Evolutionary conservation across 2,113 vertebrate species (phyloP), one percentile per base, ranked within the genome.

Genomic region (Poeciliopsis turrubarensis): DNA sequence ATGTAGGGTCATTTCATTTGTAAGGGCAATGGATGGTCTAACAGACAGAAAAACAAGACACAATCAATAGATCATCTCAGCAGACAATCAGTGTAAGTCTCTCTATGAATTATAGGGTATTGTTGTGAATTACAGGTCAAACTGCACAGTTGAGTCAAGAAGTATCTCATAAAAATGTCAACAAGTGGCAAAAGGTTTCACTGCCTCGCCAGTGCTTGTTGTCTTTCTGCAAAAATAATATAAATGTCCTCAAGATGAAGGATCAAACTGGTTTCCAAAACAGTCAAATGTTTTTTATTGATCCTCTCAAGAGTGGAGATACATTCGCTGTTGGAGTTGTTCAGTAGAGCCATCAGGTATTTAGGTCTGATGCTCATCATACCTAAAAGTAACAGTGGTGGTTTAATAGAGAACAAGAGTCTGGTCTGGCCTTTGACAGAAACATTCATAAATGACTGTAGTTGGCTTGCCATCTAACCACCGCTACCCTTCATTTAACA

Each of bases 371-470:
- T 15, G 57, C 44, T 25, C 68, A 68, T 74, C 63, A 31, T 44
- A n/a, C 70, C 72, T 39, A 67, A 71, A 27, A 76, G 77, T 65
- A 87, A 78, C 73, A 86, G 76, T 64, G 30, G 15, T 60, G 39
- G 65, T 79, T 70, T 81, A 78, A 81, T 74, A 51, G 81, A 71
- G 77, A 88, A 84, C 87, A 91, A 87, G 85, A 29, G 68, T 82
- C 83, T 84, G 80, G 76, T 74, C 80, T 85, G 80, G 72, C 77
- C 81, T 81, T 78, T 89, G 87, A 92, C 87, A 85, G 81, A 89
- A 73, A 86, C 85, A 81, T 91, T 87, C 89, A 86, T 90, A 87
- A 90, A 85, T 85, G 84, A 91, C 86, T 81, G 85, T 77, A 90
- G 84, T 85, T 82, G 75, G 80, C 82, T 88, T 90, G 87, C 83